Evolutionary conservation across 2,888 invertebrate species (phyloP).

Genomic region (Spodoptera littoralis): DNA sequence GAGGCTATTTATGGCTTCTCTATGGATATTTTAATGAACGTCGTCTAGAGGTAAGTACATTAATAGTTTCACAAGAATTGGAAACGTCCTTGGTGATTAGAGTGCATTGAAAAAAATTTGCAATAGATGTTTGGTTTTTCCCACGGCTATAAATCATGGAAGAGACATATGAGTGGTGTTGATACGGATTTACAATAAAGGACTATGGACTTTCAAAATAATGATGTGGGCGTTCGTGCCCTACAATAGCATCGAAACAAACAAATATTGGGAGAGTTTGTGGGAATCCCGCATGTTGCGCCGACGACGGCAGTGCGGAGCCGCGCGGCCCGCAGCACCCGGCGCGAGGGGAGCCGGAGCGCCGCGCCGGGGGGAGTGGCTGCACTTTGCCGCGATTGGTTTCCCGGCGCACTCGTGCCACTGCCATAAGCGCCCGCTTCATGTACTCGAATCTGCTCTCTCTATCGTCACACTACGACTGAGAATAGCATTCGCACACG

Average conservation of each 20-base stretch:
- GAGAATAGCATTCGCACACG: conserved; percentile 67
- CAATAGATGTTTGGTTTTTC: conserved; percentile 60
- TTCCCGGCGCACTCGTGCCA: conserved; percentile 48
- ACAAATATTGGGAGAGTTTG: conserved; percentile 80
- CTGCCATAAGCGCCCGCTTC: conserved; percentile 74
- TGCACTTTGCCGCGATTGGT: conserved; percentile 70
- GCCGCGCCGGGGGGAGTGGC: conserved; percentile 68
- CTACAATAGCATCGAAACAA: conserved; percentile 78
- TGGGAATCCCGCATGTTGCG: conserved; percentile 86
- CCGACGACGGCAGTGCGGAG: conserved; percentile 47
- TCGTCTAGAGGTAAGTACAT: no score
- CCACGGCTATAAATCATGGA: conserved; percentile 87
- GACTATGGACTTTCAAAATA: conserved; percentile 83
- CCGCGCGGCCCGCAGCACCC: conserved; percentile 57
- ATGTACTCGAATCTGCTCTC: conserved; percentile 68
- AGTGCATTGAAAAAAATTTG: conserved; percentile 5
- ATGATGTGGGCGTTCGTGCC: conserved; percentile 87
- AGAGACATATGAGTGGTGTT: conserved; percentile 81
- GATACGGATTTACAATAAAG: conserved; percentile 86
- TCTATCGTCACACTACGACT: conserved; percentile 68
- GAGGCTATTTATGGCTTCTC: no score
- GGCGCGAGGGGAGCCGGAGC: conserved; percentile 53
- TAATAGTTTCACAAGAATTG: no score
- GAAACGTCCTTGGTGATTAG: no score
- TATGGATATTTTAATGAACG: no score